Base-by-base conservation (phyloP, 2,888 invertebrate genomes). In the Troides oblongomaculatus region DNA sequence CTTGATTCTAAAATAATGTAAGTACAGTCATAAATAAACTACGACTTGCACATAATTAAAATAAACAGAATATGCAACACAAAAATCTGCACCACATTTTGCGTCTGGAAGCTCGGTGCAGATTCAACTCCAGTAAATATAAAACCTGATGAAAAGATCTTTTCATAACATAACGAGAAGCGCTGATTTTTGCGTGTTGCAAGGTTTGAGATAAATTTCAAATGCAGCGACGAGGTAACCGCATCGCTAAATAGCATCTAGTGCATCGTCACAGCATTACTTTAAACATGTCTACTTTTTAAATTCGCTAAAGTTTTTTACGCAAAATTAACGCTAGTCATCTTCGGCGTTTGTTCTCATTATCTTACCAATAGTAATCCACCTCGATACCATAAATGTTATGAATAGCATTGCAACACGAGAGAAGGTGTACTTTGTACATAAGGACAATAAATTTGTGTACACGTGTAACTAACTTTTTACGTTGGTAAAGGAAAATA, bases 81-180 rank as follows among this genome's bases (percentile, higher is more conserved):
- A 43, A 61, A 64, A 69, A 64, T 56, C 43, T 64, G 60, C 61
- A 69, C 64, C 64, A 56, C 64, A 61, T 61, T 60, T 56, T 18
- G 60, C 56, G 43, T 64, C 64, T 56, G 56, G n/a, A 56, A 43
- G 60, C 56, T 56, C 12, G 36, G 53, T 60, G 50, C 56, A 14
- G 53, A 57, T 57, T 56, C 67, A 62, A 17, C 30, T 56, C 56
- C 30, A 30, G 56, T 62, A 57, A 43, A 67, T 62, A 30, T 62
- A 53, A 67, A 62, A 56, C 50, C 53, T 62, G 21, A 43, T 62
- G 62, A 62, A 62, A 62, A 62, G 56, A 66, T 66, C 50, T 61
- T 39, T 36, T 61, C 66, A 61, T 62, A 39, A 43, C 62, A 36
- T 66, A 57, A 46, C 23, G 57, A 53, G 23, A 53, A 36, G 57